These are phyloP conservation scores for Erebia ligea DNA, from an alignment of 2,888 invertebrate species.

Conservation along the genomic window DNA sequence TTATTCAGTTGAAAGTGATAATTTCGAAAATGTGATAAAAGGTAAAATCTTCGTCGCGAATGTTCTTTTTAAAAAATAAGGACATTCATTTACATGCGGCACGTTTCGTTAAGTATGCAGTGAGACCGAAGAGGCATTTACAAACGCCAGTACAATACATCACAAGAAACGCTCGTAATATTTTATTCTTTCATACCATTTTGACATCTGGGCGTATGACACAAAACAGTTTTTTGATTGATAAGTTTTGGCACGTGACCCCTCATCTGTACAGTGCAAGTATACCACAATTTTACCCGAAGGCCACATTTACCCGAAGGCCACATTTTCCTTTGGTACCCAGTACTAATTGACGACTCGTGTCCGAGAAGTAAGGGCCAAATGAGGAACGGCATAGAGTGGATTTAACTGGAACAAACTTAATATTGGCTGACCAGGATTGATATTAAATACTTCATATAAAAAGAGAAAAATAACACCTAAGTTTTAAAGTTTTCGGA, in stretches of 20 bases:
- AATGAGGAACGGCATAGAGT: conserved; percentile 50
- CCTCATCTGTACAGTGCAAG: conserved; percentile 32
- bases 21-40: conserved; percentile 30
- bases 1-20: conserved; percentile 21
- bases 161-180: conserved; percentile 32
- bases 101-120: conserved; percentile 42
- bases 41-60: conserved; percentile 34
- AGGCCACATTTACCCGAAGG: conserved; percentile 70
- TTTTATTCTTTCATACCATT: conserved; percentile 33
- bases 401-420: conserved; percentile 36
- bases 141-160: conserved; percentile 40
- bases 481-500: too few relatives aligned
- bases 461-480: neutral
- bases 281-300: conserved; percentile 55
- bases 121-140: conserved; percentile 42
- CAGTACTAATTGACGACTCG: conserved; percentile 73
- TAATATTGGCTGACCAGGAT: neutral
- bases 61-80: conserved; percentile 37
- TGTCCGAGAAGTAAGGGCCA: conserved; percentile 66
- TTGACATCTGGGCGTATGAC: conserved; percentile 34
- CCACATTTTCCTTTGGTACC: conserved; percentile 63
- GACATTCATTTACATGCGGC: conserved; percentile 47
- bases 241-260: conserved; percentile 28
- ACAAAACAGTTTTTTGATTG: conserved; percentile 36
- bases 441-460: neutral